Percentiles rank a stretch among this genome's conserved stretches.
Evolutionary conservation across 2,888 invertebrate species (phyloP).

Genomic region (Cryptus viduatorius): DNA sequence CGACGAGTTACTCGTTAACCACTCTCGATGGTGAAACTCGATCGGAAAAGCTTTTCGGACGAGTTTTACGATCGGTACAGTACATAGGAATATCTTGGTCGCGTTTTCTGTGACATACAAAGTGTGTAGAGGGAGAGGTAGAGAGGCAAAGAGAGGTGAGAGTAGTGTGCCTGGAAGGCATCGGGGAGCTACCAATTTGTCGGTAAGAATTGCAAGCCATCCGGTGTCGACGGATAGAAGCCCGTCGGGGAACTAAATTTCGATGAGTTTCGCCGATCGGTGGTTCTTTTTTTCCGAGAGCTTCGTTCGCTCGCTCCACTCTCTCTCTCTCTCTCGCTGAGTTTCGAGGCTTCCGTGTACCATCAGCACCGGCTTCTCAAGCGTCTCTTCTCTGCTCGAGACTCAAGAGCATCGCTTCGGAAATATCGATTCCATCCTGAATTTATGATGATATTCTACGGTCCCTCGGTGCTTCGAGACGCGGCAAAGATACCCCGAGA

Average conservation of each 20-base stretch:
- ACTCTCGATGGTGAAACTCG: conserved; percentile 42
- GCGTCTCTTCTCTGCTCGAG: conserved; percentile 17
- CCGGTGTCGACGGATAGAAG: conserved; percentile 7
- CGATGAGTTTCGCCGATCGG: conserved; percentile 28
- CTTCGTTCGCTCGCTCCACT: background rate
- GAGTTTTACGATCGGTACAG: background rate
- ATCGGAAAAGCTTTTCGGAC: conserved; percentile 19
- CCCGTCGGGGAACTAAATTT: conserved; percentile 42
- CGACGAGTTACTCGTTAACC: conserved; percentile 52
- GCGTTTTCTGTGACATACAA: conserved; percentile 7
- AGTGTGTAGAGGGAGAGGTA: background rate
- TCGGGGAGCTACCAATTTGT: conserved; percentile 45
- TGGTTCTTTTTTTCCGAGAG: background rate
- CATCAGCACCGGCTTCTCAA: conserved; percentile 27
- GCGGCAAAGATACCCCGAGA: conserved; percentile 5
- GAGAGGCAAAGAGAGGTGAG: background rate
- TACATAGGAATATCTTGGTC: conserved; percentile 18
- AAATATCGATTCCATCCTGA: conserved; percentile 59
- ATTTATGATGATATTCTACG: conserved; percentile 61
- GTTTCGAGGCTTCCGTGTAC: conserved; percentile 7
- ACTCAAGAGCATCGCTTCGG: conserved; percentile 26
- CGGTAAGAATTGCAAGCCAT: conserved; percentile 44
- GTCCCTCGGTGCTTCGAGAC: conserved; percentile 26
- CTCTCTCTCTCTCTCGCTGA: background rate
- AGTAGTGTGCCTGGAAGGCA: background rate